phyloP scores from a whole-genome alignment of 1,140 invertebrate genomes.

The Drosophila sproati region DNA sequence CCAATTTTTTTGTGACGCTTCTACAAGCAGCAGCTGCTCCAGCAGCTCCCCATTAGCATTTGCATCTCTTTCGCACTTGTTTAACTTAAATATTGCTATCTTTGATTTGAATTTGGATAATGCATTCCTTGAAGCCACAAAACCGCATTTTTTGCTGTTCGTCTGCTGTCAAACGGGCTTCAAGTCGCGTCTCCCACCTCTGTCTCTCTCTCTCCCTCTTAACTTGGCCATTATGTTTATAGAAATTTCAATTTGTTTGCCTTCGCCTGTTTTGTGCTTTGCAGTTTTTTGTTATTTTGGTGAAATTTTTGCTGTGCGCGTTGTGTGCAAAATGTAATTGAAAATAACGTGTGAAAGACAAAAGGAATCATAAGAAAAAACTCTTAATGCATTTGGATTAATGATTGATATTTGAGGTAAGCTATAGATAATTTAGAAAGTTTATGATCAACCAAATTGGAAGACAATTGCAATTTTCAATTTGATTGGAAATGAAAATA shows the following conservation, averaged over 20 bases:
- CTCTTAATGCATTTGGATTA: slow-evolving; percentile 34
- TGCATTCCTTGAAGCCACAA: slow-evolving; percentile 71
- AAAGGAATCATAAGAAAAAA: slow-evolving; percentile 35
- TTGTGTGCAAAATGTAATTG: slow-evolving; percentile 66
- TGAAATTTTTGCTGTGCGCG: slow-evolving; percentile 54
- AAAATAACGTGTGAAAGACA: slow-evolving; percentile 56
- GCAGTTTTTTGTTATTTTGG: slow-evolving; percentile 54
- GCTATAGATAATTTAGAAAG: slow-evolving; percentile 26
- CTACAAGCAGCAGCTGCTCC: slow-evolving; percentile 36
- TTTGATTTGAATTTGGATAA: slow-evolving; percentile 72
- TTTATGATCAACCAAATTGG: not conserved
- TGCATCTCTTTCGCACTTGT: slow-evolving; percentile 2
- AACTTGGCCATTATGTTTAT: slow-evolving; percentile 34
- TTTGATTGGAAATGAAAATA: too few relatives aligned
- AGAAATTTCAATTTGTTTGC: slow-evolving; percentile 55
- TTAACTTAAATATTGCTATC: slow-evolving; percentile 20
- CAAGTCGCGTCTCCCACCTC: not conserved
- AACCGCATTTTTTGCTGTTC: slow-evolving; percentile 59
- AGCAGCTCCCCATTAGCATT: slow-evolving; percentile 6
- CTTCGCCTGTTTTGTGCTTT: slow-evolving; percentile 35
- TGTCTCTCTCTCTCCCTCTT: slow-evolving; percentile 19
- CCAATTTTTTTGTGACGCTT: slow-evolving; percentile 57
- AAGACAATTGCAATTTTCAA: too few relatives aligned
- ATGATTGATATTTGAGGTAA: slow-evolving; percentile 57
- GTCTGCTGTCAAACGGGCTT: slow-evolving; percentile 44